Evolutionary conservation across 2,797 vertebrate genomes (phyloP), one percentile per base, ranked within the genome.

Genomic region (Melanotaenia maccullochi): DNA sequence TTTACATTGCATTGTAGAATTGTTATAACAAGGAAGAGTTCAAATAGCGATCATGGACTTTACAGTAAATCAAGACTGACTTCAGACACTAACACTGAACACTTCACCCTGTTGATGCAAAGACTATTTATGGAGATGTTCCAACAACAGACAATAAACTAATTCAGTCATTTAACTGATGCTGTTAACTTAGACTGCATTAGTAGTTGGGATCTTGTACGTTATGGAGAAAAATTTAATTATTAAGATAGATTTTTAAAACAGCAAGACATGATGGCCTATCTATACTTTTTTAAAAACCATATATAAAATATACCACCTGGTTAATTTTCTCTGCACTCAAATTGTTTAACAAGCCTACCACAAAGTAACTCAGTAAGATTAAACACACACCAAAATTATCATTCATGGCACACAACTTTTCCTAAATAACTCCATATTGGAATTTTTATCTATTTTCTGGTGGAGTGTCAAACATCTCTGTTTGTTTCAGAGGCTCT

Each of bases 361-460:
- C 68, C 20, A 60, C 38, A 65, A 30, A 49, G 20, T 35, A 57
- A 49, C 67, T 68, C 35, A 59, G 32, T 25, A 51, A 61, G 44
- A 12, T 51, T 38, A 38, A 75, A 58, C 13, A 44, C 25, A 4
- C 20, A 28, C 13, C 12, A 9, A 30, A 13, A 36, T 6, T 30
- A 58, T 61, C 24, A 11, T 24, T 24, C 9, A 24, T 52, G 49
- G 49, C 22, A 4, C 32, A 57, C 16, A 9, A 24, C 20, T 78
- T 64, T 65, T 62, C 38, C 63, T 59, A 65, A 63, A 71, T 62
- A 79, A 49, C 55, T 63, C 11, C n/a, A 51, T 42, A 14, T 42
- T 18, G 13, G 13, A 1, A 14, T 38, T 11, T 68, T 72, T 57
- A 35, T 60, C 33, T 9, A n/a, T 56, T 66, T 67, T 56, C 38